Evolutionary conservation across 1,140 invertebrate genomes (phyloP).

Genomic region (Araneus ventricosus): DNA sequence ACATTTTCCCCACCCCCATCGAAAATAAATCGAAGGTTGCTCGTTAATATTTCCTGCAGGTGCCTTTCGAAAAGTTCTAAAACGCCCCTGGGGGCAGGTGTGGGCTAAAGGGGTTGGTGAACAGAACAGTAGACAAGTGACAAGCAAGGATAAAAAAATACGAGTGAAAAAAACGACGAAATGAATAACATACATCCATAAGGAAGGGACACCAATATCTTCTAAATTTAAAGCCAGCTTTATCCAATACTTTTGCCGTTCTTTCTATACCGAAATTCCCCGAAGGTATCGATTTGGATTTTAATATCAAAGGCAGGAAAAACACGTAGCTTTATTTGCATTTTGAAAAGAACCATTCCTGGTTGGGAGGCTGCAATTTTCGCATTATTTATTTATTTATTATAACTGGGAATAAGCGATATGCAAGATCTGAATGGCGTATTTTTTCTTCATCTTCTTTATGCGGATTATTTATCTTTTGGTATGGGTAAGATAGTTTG

Average conservation of each 20-base stretch:
- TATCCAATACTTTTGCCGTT: conserved; percentile 43
- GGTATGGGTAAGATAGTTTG: background rate
- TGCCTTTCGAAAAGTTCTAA: conserved; percentile 1
- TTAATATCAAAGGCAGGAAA: conserved; percentile 48
- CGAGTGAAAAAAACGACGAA: background rate
- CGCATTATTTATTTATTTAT: conserved; percentile 22
- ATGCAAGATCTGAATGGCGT: background rate
- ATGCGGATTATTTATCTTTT: background rate
- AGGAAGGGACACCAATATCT: conserved; percentile 32
- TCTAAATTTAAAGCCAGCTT: conserved; percentile 44
- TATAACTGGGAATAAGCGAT: background rate
- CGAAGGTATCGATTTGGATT: conserved; percentile 50
- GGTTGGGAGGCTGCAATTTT: background rate
- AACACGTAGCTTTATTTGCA: conserved; percentile 49
- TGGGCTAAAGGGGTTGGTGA: background rate
- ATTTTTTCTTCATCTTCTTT: conserved; percentile 12
- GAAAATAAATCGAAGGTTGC: background rate
- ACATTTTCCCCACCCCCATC: background rate
- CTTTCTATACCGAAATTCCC: background rate
- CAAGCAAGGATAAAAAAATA: background rate
- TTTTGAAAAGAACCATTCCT: conserved; percentile 36
- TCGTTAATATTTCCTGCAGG: conserved; percentile 49
- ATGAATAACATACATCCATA: conserved; percentile 53
- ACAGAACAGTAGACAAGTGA: conserved; percentile 29
- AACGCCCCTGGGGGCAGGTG: background rate